Conservation (phyloP, 1,140 invertebrate genomes). For the Euura lappo region DNA sequence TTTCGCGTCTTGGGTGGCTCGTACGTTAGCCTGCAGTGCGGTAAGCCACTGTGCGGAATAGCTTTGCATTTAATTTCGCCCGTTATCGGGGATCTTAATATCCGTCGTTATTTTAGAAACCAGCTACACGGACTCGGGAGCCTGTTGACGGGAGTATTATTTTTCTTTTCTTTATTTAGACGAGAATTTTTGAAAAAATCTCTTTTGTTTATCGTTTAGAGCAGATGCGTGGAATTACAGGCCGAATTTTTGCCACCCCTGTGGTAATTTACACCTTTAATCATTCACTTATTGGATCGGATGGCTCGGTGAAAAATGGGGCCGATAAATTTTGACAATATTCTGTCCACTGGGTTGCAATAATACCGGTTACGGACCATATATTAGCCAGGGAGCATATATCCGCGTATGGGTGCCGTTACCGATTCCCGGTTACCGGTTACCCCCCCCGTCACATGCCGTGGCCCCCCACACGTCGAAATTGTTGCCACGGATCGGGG, state of each 20-base stretch:
- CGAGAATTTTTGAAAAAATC: too few species aligned
- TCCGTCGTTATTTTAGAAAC: conserved; percentile 37
- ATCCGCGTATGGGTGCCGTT: too few species aligned
- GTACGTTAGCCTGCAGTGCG: conserved; percentile 26
- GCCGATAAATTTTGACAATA: conserved; percentile 64
- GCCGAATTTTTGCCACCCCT: not conserved
- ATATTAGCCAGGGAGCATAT: conserved; percentile 51
- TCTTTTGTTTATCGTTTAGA: too few species aligned
- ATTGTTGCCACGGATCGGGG: conserved; percentile 30
- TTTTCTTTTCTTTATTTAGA: too few species aligned
- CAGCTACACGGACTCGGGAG: not conserved
- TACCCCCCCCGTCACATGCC: conserved; percentile 17
- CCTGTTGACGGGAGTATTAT: too few species aligned
- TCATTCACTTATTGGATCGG: conserved; percentile 59
- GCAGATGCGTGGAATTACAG: too few species aligned
- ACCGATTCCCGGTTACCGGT: conserved; percentile 30
- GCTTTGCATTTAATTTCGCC: conserved; percentile 53
- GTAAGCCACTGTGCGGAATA: conserved; percentile 34
- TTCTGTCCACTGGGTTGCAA: conserved; percentile 64
- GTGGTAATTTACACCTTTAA: conserved; percentile 59
- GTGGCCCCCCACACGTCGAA: too few species aligned
- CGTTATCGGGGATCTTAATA: conserved; percentile 56
- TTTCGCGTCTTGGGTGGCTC: conserved; percentile 39
- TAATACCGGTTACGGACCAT: conserved; percentile 57
- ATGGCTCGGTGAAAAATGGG: conserved; percentile 58